A percentile compares a stretch with the other conserved stretches of the same genome.
Evolutionary conservation across 2,888 invertebrate genomes (phyloP).

Genomic region (Drosophila mettleri): DNA sequence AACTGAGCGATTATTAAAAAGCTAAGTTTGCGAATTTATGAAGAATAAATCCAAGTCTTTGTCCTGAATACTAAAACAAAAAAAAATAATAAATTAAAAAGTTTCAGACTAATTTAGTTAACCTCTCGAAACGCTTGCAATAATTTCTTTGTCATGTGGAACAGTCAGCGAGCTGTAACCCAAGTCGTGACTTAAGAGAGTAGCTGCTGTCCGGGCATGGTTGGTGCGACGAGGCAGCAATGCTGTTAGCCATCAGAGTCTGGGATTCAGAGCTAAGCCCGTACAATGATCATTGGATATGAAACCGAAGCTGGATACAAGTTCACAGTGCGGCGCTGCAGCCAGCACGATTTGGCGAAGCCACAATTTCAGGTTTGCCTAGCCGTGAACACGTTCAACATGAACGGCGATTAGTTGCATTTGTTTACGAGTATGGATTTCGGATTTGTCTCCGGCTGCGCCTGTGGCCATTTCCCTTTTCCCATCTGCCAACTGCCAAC

Average conservation of each 20-base stretch:
- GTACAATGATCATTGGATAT: constrained; percentile 51
- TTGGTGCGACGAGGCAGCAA: not conserved
- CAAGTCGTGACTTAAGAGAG: constrained; percentile 4
- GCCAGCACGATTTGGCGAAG: constrained; percentile 40
- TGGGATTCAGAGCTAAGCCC: constrained; percentile 45
- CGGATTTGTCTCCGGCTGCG: constrained; percentile 76
- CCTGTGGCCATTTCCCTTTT: constrained; percentile 44
- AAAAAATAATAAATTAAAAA: too few relatives aligned
- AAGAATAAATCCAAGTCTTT: too few relatives aligned
- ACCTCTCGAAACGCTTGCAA: not conserved
- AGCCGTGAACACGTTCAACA: constrained; percentile 79
- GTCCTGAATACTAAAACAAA: too few relatives aligned
- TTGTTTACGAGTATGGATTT: constrained; percentile 84
- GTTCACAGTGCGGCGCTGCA: constrained; percentile 10
- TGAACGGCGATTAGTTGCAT: constrained; percentile 83
- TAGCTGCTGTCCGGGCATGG: not conserved
- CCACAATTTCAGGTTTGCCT: constrained; percentile 76
- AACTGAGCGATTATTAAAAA: too few relatives aligned
- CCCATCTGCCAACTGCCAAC: constrained; percentile 5
- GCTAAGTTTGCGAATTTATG: too few relatives aligned
- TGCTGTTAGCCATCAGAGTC: constrained; percentile 35
- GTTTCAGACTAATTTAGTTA: not conserved
- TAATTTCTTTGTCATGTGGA: not conserved
- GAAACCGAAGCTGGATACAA: constrained; percentile 10
- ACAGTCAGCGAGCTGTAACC: constrained; percentile 10